Evolutionary conservation across 2,888 invertebrate genomes (phyloP), one percentile per base, ranked within the genome.

Genomic region (Ellobium chinense): DNA sequence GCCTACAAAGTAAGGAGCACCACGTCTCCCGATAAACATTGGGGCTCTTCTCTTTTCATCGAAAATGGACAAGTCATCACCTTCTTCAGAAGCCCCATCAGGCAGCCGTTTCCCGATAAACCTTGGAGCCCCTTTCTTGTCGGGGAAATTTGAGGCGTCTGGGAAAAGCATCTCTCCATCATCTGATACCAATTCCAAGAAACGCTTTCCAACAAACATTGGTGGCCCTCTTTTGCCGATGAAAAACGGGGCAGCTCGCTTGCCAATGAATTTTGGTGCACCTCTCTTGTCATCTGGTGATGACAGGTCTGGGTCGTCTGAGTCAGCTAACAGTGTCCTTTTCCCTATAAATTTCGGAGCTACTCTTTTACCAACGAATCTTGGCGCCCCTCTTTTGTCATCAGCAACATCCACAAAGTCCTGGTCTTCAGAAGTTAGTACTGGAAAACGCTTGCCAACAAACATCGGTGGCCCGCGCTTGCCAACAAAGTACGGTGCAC

Each of bases 141-240:
- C 46, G 18, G 18, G 9, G 18, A 46, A 46, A 46, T 46, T 12
- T 12, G 46, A 18, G 9, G 46, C 46, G 18, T n/a, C n/a, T n/a
- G n/a, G n/a, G n/a, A n/a, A n/a, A n/a, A n/a, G n/a, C n/a, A n/a
- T n/a, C n/a, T n/a, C n/a, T n/a, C n/a, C n/a, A n/a, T n/a, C n/a
- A n/a, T n/a, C n/a, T n/a, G n/a, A n/a, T n/a, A n/a, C n/a, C n/a
- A n/a, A n/a, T n/a, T n/a, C n/a, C n/a, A n/a, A n/a, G n/a, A n/a
- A n/a, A n/a, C 73, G 73, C 21, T 73, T 73, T 24, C 73, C 73
- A 24, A 73, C 60, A 37, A 73, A 73, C 36, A 21, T 73, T 4
- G 73, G 73, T 1, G 73, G 18, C 24, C 37, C 60, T 24, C 72
- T n/a, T 21, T 58, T 72, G 36, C 72, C 72, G 12, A 72, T 58